These are phyloP conservation scores for Diprion similis DNA, from an alignment of 1,140 invertebrate species.

Conservation along the genomic window DNA sequence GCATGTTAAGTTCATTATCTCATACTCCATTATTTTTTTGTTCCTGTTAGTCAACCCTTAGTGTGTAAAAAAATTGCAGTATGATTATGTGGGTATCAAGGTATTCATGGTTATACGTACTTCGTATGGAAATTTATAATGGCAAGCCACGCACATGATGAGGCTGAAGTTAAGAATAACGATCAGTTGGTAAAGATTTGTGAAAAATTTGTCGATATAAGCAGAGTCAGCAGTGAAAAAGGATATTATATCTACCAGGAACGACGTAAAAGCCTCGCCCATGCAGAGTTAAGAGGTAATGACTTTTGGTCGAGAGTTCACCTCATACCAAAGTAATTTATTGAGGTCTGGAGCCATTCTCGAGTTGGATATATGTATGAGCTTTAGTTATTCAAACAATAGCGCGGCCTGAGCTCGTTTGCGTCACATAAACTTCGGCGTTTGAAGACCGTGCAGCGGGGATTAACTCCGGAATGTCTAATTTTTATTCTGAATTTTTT, in stretches of 20 bases:
- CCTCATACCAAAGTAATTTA: background rate
- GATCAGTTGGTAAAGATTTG: too few relatives aligned
- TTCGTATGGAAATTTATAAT: too few relatives aligned
- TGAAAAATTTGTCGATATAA: too few relatives aligned
- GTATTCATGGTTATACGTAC: too few relatives aligned
- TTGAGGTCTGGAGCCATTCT: background rate
- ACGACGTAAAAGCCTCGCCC: background rate
- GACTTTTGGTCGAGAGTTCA: background rate
- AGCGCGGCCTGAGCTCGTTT: background rate
- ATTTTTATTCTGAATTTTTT: background rate
- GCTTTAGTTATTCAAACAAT: constrained; percentile 12
- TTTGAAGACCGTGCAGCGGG: constrained; percentile 1
- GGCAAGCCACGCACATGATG: too few relatives aligned
- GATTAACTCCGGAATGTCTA: background rate
- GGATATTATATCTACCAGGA: too few relatives aligned
- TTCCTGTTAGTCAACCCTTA: too few relatives aligned
- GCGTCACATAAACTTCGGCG: constrained; percentile 9
- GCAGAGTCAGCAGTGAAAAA: too few relatives aligned
- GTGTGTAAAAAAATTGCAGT: too few relatives aligned
- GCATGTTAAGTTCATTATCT: background rate
- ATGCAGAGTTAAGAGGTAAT: background rate
- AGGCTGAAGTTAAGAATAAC: too few relatives aligned
- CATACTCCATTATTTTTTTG: background rate
- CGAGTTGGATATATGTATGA: background rate
- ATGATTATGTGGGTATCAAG: too few relatives aligned